phyloP scores from a whole-genome alignment of 2,113 vertebrate genomes.

The Silurus meridionalis region DNA sequence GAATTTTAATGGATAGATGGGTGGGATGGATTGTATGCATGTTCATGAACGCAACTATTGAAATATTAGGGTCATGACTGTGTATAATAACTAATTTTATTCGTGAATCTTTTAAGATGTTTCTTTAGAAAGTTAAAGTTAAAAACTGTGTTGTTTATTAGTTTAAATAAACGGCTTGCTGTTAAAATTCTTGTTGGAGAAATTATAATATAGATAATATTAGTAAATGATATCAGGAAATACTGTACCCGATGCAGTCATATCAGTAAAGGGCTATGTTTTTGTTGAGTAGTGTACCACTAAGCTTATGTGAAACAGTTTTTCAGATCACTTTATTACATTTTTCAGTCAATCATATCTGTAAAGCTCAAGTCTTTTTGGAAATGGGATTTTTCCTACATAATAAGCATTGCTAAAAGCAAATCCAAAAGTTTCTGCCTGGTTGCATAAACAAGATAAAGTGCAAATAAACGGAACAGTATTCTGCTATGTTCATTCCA shows the following conservation, averaged over 20 bases:
- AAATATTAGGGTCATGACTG: background rate
- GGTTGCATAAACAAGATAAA: background rate
- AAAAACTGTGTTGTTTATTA: too few relatives aligned
- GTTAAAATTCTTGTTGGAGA: too few relatives aligned
- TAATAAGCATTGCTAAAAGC: background rate
- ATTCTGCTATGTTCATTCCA: background rate
- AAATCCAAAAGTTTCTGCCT: background rate
- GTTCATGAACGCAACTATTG: background rate
- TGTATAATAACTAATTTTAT: background rate
- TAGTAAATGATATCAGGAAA: background rate
- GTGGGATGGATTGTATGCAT: background rate
- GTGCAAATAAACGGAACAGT: background rate
- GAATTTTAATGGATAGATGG: too few relatives aligned
- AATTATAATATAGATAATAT: too few relatives aligned
- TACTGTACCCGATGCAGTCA: background rate
- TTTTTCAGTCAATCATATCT: background rate
- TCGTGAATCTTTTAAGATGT: background rate
- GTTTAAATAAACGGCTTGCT: too few relatives aligned
- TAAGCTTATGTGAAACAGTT: background rate
- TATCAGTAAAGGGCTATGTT: background rate
- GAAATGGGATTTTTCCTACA: background rate
- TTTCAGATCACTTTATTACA: background rate
- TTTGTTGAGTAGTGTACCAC: background rate
- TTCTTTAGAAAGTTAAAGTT: too few relatives aligned
- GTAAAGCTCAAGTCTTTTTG: background rate